Conservation (phyloP, 2,888 invertebrate species). For the Hemaris fuciformis region DNA sequence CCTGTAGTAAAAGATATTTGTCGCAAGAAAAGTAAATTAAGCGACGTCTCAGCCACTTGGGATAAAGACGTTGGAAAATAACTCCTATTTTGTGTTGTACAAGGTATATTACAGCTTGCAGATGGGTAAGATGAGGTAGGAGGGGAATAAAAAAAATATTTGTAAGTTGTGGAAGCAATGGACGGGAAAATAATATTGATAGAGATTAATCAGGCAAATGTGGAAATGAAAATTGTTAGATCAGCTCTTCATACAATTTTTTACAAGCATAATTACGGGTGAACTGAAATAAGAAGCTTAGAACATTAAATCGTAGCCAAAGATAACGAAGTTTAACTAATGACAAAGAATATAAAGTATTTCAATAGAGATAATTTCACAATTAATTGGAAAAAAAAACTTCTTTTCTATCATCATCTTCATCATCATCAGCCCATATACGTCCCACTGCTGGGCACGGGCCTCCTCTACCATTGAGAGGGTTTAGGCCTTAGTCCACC, state of each 20-base stretch:
- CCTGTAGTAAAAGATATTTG: conserved; percentile 15
- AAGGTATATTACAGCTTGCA: not conserved
- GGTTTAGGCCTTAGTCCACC: too few species aligned
- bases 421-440: too few species aligned
- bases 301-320: too few species aligned
- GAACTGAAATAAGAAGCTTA: too few species aligned
- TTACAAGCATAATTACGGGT: too few species aligned
- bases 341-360: too few species aligned
- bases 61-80: not conserved
- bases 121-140: not conserved
- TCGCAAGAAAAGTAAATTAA: conserved; percentile 17
- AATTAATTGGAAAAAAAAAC: too few species aligned
- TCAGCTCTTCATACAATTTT: not conserved
- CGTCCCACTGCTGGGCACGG: too few species aligned
- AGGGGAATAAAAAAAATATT: not conserved
- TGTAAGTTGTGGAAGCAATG: not conserved
- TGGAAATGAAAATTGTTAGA: not conserved
- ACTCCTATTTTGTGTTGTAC: not conserved
- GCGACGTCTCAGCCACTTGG: conserved; percentile 6
- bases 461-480: too few species aligned
- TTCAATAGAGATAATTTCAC: too few species aligned
- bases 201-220: not conserved
- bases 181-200: not conserved
- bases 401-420: too few species aligned
- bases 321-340: too few species aligned